These are phyloP conservation scores for Meda fulgida DNA, from an alignment of 2,797 vertebrate species.

Conservation along the genomic window DNA sequence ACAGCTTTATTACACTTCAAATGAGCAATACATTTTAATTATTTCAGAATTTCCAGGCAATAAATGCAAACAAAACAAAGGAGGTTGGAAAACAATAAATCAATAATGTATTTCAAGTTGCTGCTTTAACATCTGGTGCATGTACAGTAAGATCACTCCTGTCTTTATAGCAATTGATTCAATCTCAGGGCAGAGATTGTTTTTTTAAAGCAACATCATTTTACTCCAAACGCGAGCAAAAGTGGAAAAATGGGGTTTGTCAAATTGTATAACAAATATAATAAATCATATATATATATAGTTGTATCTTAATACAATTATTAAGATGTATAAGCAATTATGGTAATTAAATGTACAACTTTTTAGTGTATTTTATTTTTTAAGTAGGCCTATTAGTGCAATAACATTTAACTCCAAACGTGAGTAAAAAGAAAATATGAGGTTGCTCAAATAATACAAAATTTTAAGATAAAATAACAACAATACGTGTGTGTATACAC, in stretches of 20 bases:
- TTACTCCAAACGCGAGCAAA: background rate
- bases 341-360: background rate
- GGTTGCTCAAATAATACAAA: background rate
- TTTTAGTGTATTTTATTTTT: background rate
- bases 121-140: background rate
- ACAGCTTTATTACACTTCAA: constrained; percentile 55
- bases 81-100: background rate
- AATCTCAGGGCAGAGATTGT: background rate
- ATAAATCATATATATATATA: background rate
- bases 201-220: background rate
- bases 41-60: constrained; percentile 34
- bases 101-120: background rate
- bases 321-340: background rate
- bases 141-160: background rate
- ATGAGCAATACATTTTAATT: constrained; percentile 41
- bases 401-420: background rate
- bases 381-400: background rate
- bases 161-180: background rate
- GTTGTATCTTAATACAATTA: background rate
- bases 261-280: background rate
- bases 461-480: background rate
- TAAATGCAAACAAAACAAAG: background rate
- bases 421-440: background rate
- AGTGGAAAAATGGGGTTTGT: background rate
- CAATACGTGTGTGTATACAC: background rate